Percentiles rank a stretch among this genome's conserved stretches.
phyloP scores from a whole-genome alignment of 1,140 invertebrate species.

The Frieseomelitta varia region DNA sequence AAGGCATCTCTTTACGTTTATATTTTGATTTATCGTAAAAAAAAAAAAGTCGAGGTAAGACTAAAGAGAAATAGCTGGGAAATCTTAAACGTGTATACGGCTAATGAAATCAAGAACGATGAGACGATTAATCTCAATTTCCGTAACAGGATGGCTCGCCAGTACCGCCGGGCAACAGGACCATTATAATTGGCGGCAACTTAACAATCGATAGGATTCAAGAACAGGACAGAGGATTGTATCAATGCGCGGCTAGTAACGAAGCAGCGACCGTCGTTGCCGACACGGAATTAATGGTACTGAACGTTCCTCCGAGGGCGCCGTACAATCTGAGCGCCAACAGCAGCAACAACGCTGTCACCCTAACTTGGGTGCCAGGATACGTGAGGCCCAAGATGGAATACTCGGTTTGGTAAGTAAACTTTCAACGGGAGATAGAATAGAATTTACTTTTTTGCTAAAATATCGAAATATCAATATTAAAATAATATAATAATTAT shows the following conservation, averaged over 20 bases:
- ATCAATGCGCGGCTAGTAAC: conserved; percentile 95
- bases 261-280: conserved; percentile 94
- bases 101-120: too few species aligned
- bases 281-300: conserved; percentile 93
- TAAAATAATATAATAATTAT: too few species aligned
- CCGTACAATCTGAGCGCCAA: conserved; percentile 94
- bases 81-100: too few species aligned
- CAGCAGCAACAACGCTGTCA: conserved; percentile 89
- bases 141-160: conserved; percentile 86
- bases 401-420: conserved; percentile 91
- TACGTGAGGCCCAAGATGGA: conserved; percentile 91
- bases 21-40: too few species aligned
- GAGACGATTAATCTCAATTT: background rate
- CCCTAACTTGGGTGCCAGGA: conserved; percentile 93
- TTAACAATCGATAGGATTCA: conserved; percentile 91
- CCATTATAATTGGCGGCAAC: conserved; percentile 90
- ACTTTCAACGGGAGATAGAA: background rate
- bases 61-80: too few species aligned
- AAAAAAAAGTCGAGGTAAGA: too few species aligned
- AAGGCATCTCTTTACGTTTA: too few species aligned
- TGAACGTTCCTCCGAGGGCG: conserved; percentile 93
- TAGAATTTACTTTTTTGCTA: too few species aligned
- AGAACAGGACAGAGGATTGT: conserved; percentile 94
- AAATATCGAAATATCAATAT: too few species aligned
- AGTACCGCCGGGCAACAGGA: conserved; percentile 86